Evolutionary conservation across 2,113 vertebrate species (phyloP).

Genomic region (Chaenocephalus aceratus): DNA sequence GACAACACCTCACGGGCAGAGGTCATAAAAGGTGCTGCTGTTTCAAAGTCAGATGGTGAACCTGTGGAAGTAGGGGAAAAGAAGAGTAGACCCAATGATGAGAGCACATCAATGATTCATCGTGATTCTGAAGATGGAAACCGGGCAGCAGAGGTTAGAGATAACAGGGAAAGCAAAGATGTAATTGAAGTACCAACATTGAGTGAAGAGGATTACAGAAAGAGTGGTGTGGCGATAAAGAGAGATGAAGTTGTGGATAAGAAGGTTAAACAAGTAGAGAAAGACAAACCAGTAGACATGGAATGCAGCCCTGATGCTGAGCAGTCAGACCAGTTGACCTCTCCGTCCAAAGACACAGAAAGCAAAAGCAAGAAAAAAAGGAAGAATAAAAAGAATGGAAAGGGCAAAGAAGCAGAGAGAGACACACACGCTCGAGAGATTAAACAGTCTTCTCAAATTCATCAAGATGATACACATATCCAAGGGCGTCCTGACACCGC

Average conservation of each 20-base stretch:
- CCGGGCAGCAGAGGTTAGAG: not conserved
- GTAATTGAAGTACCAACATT: not conserved
- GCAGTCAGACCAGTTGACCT: slow-evolving; percentile 6
- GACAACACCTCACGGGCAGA: not conserved
- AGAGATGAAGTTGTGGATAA: not conserved
- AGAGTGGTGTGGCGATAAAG: not conserved
- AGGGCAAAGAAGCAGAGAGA: slow-evolving; percentile 56
- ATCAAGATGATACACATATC: slow-evolving; percentile 6
- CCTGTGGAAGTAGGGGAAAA: not conserved
- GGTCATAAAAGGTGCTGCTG: not conserved
- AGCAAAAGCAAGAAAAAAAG: slow-evolving; percentile 79
- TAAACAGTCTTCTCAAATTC: slow-evolving; percentile 16
- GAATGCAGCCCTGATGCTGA: slow-evolving; percentile 14
- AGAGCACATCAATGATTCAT: not conserved
- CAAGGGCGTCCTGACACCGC: not conserved
- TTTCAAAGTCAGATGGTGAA: not conserved
- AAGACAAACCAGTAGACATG: slow-evolving; percentile 14
- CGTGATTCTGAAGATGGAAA: not conserved
- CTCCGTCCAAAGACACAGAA: slow-evolving; percentile 43
- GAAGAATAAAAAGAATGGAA: slow-evolving; percentile 77
- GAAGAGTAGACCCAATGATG: not conserved
- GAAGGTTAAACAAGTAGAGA: not conserved
- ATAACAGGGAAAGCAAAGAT: not conserved
- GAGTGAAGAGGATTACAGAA: not conserved
- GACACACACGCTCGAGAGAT: slow-evolving; percentile 25